Conservation (phyloP, 1,140 invertebrate species). For the Pseudomyrmex dendroicus region DNA sequence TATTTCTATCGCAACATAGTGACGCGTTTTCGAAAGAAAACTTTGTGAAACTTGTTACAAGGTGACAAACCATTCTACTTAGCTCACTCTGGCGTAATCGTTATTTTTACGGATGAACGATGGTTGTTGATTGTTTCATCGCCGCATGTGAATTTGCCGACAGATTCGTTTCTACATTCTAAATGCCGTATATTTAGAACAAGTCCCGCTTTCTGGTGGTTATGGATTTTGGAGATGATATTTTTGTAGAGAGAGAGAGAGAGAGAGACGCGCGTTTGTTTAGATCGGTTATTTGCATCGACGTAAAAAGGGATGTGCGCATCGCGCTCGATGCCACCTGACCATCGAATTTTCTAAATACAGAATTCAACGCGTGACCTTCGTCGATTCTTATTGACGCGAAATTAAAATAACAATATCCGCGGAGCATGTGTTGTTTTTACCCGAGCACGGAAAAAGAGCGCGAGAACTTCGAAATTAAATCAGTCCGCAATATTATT, state of each 20-base stretch:
- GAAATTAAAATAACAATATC: no score
- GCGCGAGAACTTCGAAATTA: neutral
- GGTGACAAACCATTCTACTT: neutral
- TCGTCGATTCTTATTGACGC: no score
- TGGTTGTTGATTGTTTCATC: neutral
- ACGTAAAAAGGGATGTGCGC: conserved; percentile 56
- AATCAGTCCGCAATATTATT: neutral
- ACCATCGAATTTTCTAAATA: neutral
- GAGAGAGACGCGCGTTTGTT: conserved; percentile 69
- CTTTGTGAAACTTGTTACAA: neutral
- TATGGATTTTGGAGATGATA: conserved; percentile 51
- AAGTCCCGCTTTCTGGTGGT: conserved; percentile 17
- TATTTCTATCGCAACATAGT: neutral
- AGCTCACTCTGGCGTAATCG: conserved; percentile 20
- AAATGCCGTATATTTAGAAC: conserved; percentile 24
- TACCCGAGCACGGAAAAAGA: neutral
- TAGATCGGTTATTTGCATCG: conserved; percentile 74
- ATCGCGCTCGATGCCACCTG: conserved; percentile 7
- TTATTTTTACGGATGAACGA: conserved; percentile 27
- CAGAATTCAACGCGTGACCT: neutral
- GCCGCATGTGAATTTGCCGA: neutral
- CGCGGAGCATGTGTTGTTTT: neutral
- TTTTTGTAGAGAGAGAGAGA: conserved; percentile 49
- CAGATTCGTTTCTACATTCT: neutral
- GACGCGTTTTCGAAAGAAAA: neutral